These are phyloP conservation scores for Orchestes rusci DNA, from an alignment of 2,888 invertebrate species.

Conservation along the genomic window DNA sequence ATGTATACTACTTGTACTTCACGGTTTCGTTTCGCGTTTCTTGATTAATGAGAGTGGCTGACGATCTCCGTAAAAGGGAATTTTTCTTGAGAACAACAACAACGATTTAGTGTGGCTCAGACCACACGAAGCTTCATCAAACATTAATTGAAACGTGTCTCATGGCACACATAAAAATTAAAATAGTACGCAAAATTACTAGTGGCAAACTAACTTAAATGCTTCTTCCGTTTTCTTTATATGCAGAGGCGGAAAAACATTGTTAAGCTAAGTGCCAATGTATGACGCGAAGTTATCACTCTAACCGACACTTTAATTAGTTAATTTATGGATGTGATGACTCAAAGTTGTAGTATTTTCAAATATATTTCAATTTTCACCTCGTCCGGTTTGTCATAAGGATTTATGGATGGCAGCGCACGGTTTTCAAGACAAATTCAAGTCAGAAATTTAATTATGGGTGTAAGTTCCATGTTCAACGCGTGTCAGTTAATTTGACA, in stretches of 20 bases:
- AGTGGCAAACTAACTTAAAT: slow-evolving; percentile 38
- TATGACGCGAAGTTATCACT: slow-evolving; percentile 44
- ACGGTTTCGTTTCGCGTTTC: slow-evolving; percentile 17
- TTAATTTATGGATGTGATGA: slow-evolving; percentile 13
- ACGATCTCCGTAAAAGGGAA: slow-evolving; percentile 5
- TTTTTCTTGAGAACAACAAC: slow-evolving; percentile 7
- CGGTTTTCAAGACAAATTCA: too few relatives aligned
- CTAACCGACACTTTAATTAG: slow-evolving; percentile 20
- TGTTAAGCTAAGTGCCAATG: slow-evolving; percentile 41
- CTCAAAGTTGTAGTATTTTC: slow-evolving; percentile 8
- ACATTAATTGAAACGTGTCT: too few relatives aligned
- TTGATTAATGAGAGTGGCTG: slow-evolving; percentile 23
- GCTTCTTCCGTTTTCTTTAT: slow-evolving; percentile 44
- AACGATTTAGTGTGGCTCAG: too few relatives aligned
- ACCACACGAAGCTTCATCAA: too few relatives aligned
- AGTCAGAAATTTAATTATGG: too few relatives aligned
- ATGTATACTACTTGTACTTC: slow-evolving; percentile 12
- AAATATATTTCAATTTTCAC: too few relatives aligned
- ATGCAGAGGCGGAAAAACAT: slow-evolving; percentile 41
- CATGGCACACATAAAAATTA: too few relatives aligned
- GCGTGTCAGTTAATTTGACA: too few relatives aligned
- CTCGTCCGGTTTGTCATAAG: too few relatives aligned
- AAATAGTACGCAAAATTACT: too few relatives aligned
- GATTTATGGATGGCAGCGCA: too few relatives aligned
- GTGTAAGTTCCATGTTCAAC: too few relatives aligned